Percentiles rank a stretch among this genome's conserved stretches.
phyloP scores from a whole-genome alignment of 2,797 vertebrate species.

The Platyrinchus mystaceus region DNA sequence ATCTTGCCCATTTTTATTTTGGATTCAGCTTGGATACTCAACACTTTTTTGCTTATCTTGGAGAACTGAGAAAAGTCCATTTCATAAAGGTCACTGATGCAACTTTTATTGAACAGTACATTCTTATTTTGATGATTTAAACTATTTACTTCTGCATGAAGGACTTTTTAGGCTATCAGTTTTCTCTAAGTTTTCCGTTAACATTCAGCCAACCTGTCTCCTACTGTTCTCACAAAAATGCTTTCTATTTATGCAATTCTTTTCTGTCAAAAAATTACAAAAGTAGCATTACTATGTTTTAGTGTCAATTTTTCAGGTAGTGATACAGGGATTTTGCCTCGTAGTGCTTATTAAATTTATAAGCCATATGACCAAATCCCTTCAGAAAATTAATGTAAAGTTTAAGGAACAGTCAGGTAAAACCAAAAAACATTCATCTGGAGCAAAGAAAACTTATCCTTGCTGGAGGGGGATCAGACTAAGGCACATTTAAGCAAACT shows the following conservation, averaged over 20 bases:
- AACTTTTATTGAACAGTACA: background rate
- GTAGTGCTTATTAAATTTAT: background rate
- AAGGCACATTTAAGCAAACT: background rate
- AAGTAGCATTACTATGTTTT: background rate
- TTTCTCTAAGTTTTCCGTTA: background rate
- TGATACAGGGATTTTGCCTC: background rate
- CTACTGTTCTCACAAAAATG: background rate
- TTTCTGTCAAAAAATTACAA: background rate
- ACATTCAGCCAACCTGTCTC: background rate
- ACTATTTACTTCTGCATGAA: background rate
- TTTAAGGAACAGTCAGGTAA: background rate
- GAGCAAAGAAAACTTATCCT: background rate
- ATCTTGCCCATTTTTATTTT: background rate
- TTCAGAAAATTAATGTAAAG: background rate
- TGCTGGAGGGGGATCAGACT: accelerated
- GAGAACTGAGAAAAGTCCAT: background rate
- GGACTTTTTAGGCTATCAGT: background rate
- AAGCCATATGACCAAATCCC: background rate
- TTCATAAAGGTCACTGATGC: background rate
- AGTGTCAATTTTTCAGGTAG: background rate
- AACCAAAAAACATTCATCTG: background rate
- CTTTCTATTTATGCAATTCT: background rate
- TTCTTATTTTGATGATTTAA: background rate
- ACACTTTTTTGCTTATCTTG: background rate
- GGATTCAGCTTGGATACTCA: background rate